phyloP scores from a whole-genome alignment of 2,888 invertebrate species.

The Bhutanitis thaidina region DNA sequence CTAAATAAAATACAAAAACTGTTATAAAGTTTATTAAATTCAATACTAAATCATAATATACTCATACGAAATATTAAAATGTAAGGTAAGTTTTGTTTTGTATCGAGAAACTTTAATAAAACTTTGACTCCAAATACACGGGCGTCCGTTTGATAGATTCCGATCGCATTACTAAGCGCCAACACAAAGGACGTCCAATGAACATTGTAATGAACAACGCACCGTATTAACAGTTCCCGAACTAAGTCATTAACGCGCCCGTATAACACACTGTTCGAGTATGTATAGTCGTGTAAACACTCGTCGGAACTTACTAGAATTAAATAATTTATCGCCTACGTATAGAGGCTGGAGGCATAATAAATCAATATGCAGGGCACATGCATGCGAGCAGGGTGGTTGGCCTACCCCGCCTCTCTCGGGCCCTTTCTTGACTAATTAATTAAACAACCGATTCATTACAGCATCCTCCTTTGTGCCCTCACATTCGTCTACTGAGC shows the following conservation, averaged over 20 bases:
- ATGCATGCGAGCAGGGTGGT: slow-evolving; percentile 61
- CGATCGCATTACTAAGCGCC: slow-evolving; percentile 13
- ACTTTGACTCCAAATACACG: neutral
- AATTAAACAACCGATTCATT: slow-evolving; percentile 89
- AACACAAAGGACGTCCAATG: slow-evolving; percentile 15
- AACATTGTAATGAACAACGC: slow-evolving; percentile 20
- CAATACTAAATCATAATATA: too few relatives aligned
- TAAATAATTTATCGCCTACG: slow-evolving; percentile 74
- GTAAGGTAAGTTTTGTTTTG: too few relatives aligned
- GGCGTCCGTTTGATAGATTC: slow-evolving; percentile 15
- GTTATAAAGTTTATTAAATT: too few relatives aligned
- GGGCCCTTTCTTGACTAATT: slow-evolving; percentile 82
- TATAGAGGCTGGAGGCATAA: slow-evolving; percentile 63
- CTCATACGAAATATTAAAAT: too few relatives aligned
- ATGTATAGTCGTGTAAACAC: slow-evolving; percentile 42
- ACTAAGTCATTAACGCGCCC: slow-evolving; percentile 20
- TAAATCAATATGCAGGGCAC: slow-evolving; percentile 78
- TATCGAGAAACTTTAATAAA: neutral
- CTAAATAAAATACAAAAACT: too few relatives aligned
- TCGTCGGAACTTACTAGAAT: slow-evolving; percentile 68
- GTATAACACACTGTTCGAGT: slow-evolving; percentile 7
- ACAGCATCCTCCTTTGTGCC: slow-evolving; percentile 78
- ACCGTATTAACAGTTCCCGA: slow-evolving; percentile 18
- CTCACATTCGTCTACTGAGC: slow-evolving; percentile 73
- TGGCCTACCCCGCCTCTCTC: slow-evolving; percentile 32